Percentiles rank a stretch among this genome's conserved stretches.
Evolutionary conservation across 2,797 vertebrate species (phyloP).

Genomic region (Parauchenoglanis ngamensis): DNA sequence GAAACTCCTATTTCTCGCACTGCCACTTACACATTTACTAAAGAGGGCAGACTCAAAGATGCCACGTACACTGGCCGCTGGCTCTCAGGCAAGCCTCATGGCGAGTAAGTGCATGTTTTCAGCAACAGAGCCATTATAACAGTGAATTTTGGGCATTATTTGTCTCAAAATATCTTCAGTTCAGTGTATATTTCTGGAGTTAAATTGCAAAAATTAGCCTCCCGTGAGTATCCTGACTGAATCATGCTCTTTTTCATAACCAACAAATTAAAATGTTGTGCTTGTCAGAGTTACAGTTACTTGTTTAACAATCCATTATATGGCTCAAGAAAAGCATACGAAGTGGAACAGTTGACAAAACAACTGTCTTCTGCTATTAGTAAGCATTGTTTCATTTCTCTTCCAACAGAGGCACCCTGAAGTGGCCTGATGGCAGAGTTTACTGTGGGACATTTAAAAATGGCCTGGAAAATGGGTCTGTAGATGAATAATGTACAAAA

Average conservation of each 20-base stretch:
- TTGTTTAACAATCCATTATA: neutral
- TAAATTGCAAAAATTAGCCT: neutral
- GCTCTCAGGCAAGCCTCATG: conserved; percentile 88
- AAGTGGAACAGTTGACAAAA: neutral
- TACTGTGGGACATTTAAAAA: conserved; percentile 92
- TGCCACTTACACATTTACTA: conserved; percentile 87
- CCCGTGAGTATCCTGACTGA: neutral
- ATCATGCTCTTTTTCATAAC: neutral
- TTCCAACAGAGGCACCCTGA: conserved; percentile 84
- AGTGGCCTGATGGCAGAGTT: conserved; percentile 87
- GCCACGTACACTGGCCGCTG: conserved; percentile 88
- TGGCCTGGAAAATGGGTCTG: conserved; percentile 93
- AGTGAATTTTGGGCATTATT: neutral
- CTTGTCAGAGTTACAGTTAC: neutral
- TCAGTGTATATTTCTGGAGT: neutral
- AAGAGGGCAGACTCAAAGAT: conserved; percentile 89
- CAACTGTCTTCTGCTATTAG: neutral
- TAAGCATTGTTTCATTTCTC: conserved; percentile 23
- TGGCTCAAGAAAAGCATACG: neutral
- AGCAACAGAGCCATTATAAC: neutral
- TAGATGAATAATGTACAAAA: conserved; percentile 14
- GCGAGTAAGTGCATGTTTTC: conserved; percentile 77
- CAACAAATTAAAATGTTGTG: neutral
- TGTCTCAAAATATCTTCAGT: neutral
- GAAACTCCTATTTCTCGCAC: conserved; percentile 87